Conservation (phyloP, 1,140 invertebrate species). For the Drosophila virilis region DNA sequence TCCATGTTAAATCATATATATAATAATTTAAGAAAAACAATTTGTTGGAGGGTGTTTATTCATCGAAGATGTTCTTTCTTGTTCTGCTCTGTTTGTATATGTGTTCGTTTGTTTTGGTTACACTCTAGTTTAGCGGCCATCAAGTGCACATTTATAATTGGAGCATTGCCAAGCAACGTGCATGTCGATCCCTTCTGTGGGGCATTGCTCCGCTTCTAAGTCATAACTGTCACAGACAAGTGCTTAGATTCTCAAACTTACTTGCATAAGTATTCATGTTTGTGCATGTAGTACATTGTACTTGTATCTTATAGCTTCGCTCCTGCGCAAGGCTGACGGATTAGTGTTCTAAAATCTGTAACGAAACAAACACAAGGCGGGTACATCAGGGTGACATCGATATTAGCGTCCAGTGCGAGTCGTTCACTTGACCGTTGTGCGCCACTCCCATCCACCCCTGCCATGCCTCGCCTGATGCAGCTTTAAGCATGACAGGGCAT, state of each 20-base stretch:
- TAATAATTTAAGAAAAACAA: too few species aligned
- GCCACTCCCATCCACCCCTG: too few species aligned
- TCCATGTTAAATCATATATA: too few species aligned
- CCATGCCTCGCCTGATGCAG: not conserved
- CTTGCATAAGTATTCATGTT: not conserved
- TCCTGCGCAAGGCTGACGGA: slow-evolving; percentile 59
- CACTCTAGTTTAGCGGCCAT: slow-evolving; percentile 73
- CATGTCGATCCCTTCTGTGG: slow-evolving; percentile 21
- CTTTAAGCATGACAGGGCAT: slow-evolving; percentile 35
- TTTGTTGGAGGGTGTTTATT: too few species aligned
- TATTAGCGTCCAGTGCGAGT: slow-evolving; percentile 49
- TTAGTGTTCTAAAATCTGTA: slow-evolving; percentile 54
- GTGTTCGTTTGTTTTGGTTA: slow-evolving; percentile 60
- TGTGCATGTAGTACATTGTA: not conserved
- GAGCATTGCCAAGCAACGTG: slow-evolving; percentile 53
- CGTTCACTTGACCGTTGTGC: slow-evolving; percentile 17
- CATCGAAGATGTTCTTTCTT: not conserved
- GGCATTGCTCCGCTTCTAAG: slow-evolving; percentile 12
- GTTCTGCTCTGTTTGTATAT: not conserved
- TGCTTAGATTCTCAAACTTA: not conserved
- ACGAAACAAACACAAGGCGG: slow-evolving; percentile 29
- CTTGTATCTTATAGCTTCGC: slow-evolving; percentile 24
- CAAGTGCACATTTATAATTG: slow-evolving; percentile 75
- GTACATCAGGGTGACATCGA: slow-evolving; percentile 13
- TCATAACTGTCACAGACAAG: slow-evolving; percentile 68